A percentile compares a stretch with the other conserved stretches of the same genome.
These are phyloP conservation scores for Bemisia tabaci DNA, from an alignment of 1,140 invertebrate species.

Conservation along the genomic window DNA sequence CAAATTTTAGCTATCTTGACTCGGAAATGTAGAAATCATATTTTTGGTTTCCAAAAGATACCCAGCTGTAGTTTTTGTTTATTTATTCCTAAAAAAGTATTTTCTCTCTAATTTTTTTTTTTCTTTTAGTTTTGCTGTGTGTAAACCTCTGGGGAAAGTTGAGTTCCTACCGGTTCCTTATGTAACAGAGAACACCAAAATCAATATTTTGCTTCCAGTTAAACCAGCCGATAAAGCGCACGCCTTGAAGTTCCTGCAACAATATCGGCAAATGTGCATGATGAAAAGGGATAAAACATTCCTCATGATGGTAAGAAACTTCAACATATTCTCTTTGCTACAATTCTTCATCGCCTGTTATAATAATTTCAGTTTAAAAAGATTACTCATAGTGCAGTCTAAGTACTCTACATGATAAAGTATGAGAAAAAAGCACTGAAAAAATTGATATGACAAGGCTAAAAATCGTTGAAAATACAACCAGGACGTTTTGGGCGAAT, in stretches of 20 bases:
- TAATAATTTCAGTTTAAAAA: background rate
- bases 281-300: conserved; percentile 62
- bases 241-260: conserved; percentile 47
- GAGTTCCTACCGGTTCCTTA: conserved; percentile 79
- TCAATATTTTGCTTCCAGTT: conserved; percentile 59
- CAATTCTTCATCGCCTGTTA: conserved; percentile 22
- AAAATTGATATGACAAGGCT: too few species aligned
- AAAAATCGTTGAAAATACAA: too few species aligned
- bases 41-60: background rate
- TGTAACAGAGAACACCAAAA: conserved; percentile 72
- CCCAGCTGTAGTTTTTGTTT: too few species aligned
- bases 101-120: conserved; percentile 9
- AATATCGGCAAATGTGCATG: conserved; percentile 55
- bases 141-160: conserved; percentile 65
- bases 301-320: conserved; percentile 45
- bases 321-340: too few species aligned
- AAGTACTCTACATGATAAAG: too few species aligned
- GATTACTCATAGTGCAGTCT: conserved; percentile 1
- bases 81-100: too few species aligned
- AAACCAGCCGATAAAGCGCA: conserved; percentile 35
- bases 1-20: background rate
- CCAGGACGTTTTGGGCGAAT: too few species aligned
- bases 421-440: too few species aligned
- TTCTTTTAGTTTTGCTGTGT: conserved; percentile 43
- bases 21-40: background rate